Conservation (phyloP, 1,140 invertebrate genomes). For the Trachelipus rathkii region DNA sequence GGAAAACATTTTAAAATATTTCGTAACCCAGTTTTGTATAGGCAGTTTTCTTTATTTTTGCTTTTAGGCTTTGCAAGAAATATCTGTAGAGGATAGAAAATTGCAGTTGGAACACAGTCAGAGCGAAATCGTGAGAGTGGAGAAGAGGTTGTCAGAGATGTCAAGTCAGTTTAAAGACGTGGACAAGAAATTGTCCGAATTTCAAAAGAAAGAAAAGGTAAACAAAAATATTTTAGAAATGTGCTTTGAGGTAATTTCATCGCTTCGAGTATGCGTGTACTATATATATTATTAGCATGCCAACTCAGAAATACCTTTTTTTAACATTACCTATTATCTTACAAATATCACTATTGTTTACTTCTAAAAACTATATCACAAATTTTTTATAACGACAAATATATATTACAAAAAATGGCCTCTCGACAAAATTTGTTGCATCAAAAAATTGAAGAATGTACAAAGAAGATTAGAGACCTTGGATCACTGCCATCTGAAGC, state of each 20-base stretch:
- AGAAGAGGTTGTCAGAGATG: constrained; percentile 76
- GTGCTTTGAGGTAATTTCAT: too few relatives aligned
- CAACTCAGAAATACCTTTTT: too few relatives aligned
- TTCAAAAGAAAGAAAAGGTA: constrained; percentile 49
- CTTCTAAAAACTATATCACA: too few relatives aligned
- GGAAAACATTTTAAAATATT: not conserved
- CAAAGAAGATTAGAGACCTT: constrained; percentile 90
- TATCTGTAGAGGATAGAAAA: constrained; percentile 88
- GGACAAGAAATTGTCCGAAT: constrained; percentile 74
- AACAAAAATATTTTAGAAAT: too few relatives aligned
- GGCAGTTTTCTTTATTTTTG: not conserved
- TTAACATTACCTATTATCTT: too few relatives aligned
- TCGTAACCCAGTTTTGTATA: not conserved
- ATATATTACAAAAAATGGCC: constrained; percentile 90
- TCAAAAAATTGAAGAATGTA: constrained; percentile 91
- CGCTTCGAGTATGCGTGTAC: too few relatives aligned
- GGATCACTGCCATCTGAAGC: constrained; percentile 89
- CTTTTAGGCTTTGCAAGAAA: constrained; percentile 76
- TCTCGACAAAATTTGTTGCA: constrained; percentile 89
- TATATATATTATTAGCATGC: too few relatives aligned
- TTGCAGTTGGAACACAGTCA: constrained; percentile 78
- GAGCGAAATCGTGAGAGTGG: constrained; percentile 69
- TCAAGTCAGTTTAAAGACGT: constrained; percentile 73
- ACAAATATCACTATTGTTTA: too few relatives aligned
- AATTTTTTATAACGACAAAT: too few relatives aligned